Evolutionary conservation across 2,797 vertebrate species (phyloP).

Genomic region (Sparus aurata): DNA sequence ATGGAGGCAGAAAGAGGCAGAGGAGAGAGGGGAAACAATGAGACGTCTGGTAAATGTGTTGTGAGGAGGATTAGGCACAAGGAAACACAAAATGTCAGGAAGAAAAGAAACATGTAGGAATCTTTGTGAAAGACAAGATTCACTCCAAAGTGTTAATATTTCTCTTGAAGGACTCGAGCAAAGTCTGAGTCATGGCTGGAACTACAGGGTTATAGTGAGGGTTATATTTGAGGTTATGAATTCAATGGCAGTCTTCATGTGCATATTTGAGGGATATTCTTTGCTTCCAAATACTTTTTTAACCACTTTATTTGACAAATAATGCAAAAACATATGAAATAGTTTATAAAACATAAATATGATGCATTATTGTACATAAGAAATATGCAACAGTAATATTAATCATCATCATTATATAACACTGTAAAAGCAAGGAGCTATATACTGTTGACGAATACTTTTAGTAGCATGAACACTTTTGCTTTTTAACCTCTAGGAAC

Average conservation of each 20-base stretch:
- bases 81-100: constrained; percentile 9
- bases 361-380: neutral
- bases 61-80: neutral
- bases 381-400: neutral
- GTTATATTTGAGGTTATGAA: neutral
- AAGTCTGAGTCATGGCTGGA: neutral
- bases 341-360: neutral
- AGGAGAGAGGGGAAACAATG: constrained; percentile 23
- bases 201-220: neutral
- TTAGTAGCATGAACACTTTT: neutral
- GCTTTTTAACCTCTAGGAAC: neutral
- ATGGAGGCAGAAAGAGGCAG: constrained; percentile 49
- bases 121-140: neutral
- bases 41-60: constrained; percentile 1
- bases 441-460: neutral
- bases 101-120: neutral
- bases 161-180: neutral
- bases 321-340: neutral
- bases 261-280: neutral
- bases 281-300: neutral
- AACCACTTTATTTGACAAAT: constrained; percentile 1
- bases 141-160: neutral
- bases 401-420: neutral
- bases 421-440: neutral
- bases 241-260: neutral